phyloP scores from a whole-genome alignment of 2,888 invertebrate genomes.

The Chorisops tibialis region DNA sequence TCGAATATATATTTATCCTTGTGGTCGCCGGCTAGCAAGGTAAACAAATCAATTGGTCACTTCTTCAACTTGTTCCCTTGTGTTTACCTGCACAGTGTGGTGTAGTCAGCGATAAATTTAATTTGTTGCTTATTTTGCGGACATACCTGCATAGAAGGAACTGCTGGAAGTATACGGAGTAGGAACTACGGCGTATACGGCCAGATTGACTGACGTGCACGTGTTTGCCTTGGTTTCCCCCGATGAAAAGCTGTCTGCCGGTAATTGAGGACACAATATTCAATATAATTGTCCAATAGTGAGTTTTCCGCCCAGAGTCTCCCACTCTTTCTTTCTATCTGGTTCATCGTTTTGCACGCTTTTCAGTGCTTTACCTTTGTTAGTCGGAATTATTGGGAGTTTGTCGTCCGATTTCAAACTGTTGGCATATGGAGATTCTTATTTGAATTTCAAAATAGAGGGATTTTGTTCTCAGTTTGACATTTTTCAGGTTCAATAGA shows the following conservation, averaged over 20 bases:
- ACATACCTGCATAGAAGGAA: not conserved
- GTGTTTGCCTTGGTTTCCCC: too few species aligned
- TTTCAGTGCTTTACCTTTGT: too few species aligned
- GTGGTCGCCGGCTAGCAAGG: not conserved
- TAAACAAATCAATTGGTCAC: slow-evolving; percentile 17
- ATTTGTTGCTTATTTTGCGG: not conserved
- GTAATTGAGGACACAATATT: too few species aligned
- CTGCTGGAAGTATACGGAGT: not conserved
- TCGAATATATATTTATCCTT: too few species aligned
- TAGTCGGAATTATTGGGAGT: not conserved
- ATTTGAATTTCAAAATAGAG: not conserved
- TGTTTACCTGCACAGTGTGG: slow-evolving; percentile 1
- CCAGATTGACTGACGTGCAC: too few species aligned
- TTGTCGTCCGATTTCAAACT: not conserved
- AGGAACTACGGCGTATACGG: too few species aligned
- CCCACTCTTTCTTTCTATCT: too few species aligned
- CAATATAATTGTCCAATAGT: too few species aligned
- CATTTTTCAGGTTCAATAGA: too few species aligned
- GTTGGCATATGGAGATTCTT: not conserved
- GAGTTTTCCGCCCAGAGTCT: too few species aligned
- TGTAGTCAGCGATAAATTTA: not conserved
- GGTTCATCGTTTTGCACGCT: too few species aligned
- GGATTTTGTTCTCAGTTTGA: not conserved
- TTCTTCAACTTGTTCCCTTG: not conserved
- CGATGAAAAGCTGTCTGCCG: too few species aligned